Base-by-base conservation (phyloP, 2,888 invertebrate genomes). In the Branchellion lobata region DNA sequence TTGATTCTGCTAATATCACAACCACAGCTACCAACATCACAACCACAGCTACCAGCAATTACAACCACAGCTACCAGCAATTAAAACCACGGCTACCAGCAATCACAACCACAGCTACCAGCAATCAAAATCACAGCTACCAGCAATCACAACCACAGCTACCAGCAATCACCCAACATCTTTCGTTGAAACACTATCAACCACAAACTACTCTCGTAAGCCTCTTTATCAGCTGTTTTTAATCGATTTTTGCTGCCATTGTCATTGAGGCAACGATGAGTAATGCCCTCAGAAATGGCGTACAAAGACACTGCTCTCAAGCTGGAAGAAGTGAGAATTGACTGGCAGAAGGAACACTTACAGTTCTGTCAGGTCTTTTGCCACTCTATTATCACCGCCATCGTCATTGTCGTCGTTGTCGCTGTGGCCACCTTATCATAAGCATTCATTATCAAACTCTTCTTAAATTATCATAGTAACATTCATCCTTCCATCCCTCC, bases 261-360 rank as follows among this genome's bases (percentile, higher is more conserved):
- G n/a, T n/a, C n/a, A n/a, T n/a, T n/a, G n/a, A n/a, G n/a, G n/a
- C n/a, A n/a, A n/a, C n/a, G n/a, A 57, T 57, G 21, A 57, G 61
- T n/a, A 8, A 57, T 57, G 3, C 3, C 61, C n/a, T 8, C 72
- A 80, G 80, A 80, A 14, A 24, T 24, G 3, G 14, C 14, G 11
- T 80, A 80, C 51, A 78, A 53, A 34, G 80, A 80, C 2, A n/a
- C 29, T 8, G 78, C 73, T n/a, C 24, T 51, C 18, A 78, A 80
- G 65, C n/a, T 80, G 68, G 73, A 72, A 18, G 72, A 73, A 21
- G 31, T 47, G 31, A 71, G 78, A 34, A 24, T 40, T 2, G 33
- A 40, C 11, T 80, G 80, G 80, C 78, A 80, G 47, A 80, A 71
- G 14, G 80, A 80, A 11, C 79, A 79, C 71, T 51, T 33, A 11